phyloP scores from a whole-genome alignment of 2,113 vertebrate species.

The Spermophilus dauricus region DNA sequence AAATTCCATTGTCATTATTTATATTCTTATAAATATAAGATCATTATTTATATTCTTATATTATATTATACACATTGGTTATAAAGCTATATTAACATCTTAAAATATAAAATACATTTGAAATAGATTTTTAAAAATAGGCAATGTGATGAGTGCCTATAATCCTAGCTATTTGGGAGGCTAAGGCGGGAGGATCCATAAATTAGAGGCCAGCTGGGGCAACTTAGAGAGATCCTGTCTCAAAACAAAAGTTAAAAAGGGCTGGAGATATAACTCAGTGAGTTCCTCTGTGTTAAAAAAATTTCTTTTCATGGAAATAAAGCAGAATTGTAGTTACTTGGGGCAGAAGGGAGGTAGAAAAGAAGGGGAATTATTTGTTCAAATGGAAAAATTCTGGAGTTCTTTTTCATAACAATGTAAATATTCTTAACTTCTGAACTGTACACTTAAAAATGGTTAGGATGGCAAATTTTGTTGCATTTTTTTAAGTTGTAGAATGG shows the following conservation, averaged over 20 bases:
- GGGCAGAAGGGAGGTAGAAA: fast-evolving
- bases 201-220: too few species aligned
- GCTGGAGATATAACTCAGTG: not conserved
- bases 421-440: not conserved
- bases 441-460: not conserved
- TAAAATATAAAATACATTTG: constrained; percentile 19
- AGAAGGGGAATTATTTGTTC: not conserved
- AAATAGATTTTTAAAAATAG: not conserved
- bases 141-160: not conserved
- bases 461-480: too few species aligned
- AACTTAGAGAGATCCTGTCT: too few species aligned
- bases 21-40: not conserved
- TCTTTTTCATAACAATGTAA: not conserved
- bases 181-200: too few species aligned
- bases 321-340: not conserved
- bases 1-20: not conserved
- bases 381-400: not conserved
- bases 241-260: too few species aligned
- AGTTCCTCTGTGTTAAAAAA: too few species aligned
- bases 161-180: too few species aligned
- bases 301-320: not conserved
- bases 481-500: not conserved
- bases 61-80: not conserved
- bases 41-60: not conserved
- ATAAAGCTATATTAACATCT: constrained; percentile 11